Conservation (phyloP, 2,113 vertebrate species). For the Anguilla rostrata region DNA sequence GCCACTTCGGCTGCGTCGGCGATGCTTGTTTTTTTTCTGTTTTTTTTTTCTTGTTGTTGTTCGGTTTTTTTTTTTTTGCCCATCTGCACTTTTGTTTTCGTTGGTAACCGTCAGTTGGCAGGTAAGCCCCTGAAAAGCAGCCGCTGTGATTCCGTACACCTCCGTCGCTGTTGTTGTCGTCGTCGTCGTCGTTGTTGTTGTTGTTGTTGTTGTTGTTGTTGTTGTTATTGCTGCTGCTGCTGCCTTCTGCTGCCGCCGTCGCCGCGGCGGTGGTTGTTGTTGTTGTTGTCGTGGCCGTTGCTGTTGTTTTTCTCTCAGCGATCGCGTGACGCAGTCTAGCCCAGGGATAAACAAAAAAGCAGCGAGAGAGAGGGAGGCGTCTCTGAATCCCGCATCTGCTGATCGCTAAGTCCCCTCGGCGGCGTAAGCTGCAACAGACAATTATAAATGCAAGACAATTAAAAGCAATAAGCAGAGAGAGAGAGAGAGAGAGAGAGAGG, state of each 20-base stretch:
- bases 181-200: constrained; percentile 10
- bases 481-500: constrained; percentile 30
- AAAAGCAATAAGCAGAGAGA: constrained; percentile 52
- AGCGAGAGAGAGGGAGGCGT: neutral
- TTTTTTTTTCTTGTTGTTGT: neutral
- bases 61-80: neutral
- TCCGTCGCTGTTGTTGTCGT: constrained; percentile 28
- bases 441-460: constrained; percentile 71
- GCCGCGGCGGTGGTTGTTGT: constrained; percentile 38
- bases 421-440: constrained; percentile 66
- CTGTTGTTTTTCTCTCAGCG: constrained; percentile 58
- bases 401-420: constrained; percentile 41
- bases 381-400: neutral
- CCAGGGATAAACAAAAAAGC: constrained; percentile 32
- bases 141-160: constrained; percentile 8
- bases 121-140: neutral
- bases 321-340: constrained; percentile 60
- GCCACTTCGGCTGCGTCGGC: neutral
- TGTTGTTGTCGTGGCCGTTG: constrained; percentile 54
- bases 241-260: constrained; percentile 26
- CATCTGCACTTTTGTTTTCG: neutral
- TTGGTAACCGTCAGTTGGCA: neutral
- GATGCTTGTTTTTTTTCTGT: neutral
- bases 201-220: constrained; percentile 38
- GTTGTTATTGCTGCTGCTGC: neutral